phyloP scores from a whole-genome alignment of 2,888 invertebrate genomes.

The Aphrophora alni region DNA sequence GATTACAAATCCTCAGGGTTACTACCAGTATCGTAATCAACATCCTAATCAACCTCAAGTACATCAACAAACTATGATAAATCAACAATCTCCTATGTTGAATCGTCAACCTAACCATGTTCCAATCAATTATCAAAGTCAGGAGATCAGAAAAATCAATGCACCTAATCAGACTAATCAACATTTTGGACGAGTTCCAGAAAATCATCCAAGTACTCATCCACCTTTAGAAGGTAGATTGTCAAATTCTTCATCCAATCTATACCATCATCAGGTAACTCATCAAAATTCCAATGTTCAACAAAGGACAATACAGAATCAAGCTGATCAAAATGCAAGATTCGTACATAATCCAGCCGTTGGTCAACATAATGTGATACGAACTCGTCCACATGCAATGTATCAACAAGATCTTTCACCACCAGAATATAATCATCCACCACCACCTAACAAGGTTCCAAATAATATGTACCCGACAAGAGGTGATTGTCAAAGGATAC shows the following conservation, averaged over 20 bases:
- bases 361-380: conserved; percentile 33
- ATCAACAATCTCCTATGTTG: conserved; percentile 36
- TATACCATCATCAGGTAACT: neutral
- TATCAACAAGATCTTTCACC: conserved; percentile 49
- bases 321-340: conserved; percentile 22
- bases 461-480: conserved; percentile 33
- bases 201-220: conserved; percentile 16
- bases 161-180: conserved; percentile 20
- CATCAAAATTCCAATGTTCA: neutral
- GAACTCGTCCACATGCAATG: conserved; percentile 46
- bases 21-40: conserved; percentile 18
- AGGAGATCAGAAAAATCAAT: conserved; percentile 29
- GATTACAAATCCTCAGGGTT: neutral
- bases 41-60: conserved; percentile 31
- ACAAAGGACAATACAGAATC: conserved; percentile 19
- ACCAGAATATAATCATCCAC: conserved; percentile 46
- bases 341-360: conserved; percentile 33
- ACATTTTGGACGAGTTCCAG: conserved; percentile 17
- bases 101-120: conserved; percentile 22
- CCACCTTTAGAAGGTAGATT: neutral
- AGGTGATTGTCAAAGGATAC: conserved; percentile 48
- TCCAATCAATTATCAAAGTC: conserved; percentile 21
- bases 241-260: conserved; percentile 6
- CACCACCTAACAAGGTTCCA: conserved; percentile 44
- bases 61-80: conserved; percentile 35